Conservation (phyloP, 2,113 vertebrate species). For the Pimephales promelas region DNA sequence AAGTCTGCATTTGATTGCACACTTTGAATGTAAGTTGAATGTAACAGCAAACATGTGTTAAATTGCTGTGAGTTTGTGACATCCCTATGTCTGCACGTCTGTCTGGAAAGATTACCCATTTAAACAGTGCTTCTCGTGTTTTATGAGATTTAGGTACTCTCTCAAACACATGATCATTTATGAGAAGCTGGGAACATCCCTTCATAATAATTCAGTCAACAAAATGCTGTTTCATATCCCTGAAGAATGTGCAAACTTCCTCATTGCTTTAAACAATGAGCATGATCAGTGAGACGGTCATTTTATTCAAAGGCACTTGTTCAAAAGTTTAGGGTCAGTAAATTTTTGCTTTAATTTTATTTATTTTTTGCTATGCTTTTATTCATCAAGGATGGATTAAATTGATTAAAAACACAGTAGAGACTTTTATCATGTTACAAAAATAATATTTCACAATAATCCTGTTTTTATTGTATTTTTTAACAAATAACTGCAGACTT, state of each 20-base stretch:
- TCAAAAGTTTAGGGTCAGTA: not conserved
- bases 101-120: no score
- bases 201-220: not conserved
- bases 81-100: no score
- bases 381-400: not conserved
- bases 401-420: no score
- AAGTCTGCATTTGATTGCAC: not conserved
- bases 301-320: not conserved
- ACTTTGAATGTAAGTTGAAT: no score
- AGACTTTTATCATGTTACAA: no score
- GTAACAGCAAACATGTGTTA: no score
- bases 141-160: not conserved
- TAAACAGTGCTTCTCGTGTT: not conserved
- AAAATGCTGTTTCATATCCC: conserved; percentile 43
- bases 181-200: conserved; percentile 44
- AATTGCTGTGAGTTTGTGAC: not conserved
- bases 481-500: not conserved
- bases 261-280: not conserved
- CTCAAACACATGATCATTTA: conserved; percentile 7
- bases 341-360: not conserved
- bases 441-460: not conserved
- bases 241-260: conserved; percentile 28
- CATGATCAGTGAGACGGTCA: not conserved
- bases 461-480: no score
- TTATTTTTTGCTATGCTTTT: not conserved